Base-by-base conservation (phyloP, 2,113 vertebrate genomes). In the Dipodomys spectabilis region DNA sequence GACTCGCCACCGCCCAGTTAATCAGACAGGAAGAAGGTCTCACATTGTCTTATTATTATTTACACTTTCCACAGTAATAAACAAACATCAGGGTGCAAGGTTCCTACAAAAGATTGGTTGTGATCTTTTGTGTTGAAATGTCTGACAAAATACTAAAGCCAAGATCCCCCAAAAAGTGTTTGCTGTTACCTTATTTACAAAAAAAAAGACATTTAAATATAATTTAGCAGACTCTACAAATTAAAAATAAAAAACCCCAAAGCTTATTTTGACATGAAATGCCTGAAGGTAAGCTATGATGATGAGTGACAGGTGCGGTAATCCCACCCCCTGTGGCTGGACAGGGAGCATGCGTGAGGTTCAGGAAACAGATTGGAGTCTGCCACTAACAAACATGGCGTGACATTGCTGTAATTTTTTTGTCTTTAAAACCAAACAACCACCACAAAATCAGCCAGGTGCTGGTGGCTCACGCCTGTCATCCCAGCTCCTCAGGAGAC, bases 141-240 rank as follows among this genome's bases (percentile, higher is more conserved):
- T 95, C 67, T 91, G 96, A 96, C 97, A 97, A 98, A 95, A 97
- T 96, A 97, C 93, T 95, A 77, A 97, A 97, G 95, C 95, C 97
- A 97, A 93, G 93, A 93, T 92, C 88, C 92, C 49, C 96, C 95
- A 96, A 91, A 90, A 96, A 89, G 92, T 96, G 64, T 81, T 79
- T 97, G 97, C 94, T 90, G 90, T 96, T 96, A 93, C 77, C 88
- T 96, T 98, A 98, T 98, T 97, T 98, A 98, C 97, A 98, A 93
- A 94, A 96, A 96, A 93, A 83, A 96, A 75, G 93, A 74, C 64
- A 94, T 88, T 97, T 94, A 97, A 97, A 97, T 96, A 97, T 96
- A 96, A 95, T 81, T 97, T 90, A 96, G 92, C 85, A 95, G 96
- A 75, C n/a, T 35, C 94, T 95, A 89, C 94, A 87, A 95, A 94